Percentiles rank a stretch among this genome's conserved stretches.
Evolutionary conservation across 2,888 invertebrate species (phyloP).

Genomic region (Hyposoter dolosus): DNA sequence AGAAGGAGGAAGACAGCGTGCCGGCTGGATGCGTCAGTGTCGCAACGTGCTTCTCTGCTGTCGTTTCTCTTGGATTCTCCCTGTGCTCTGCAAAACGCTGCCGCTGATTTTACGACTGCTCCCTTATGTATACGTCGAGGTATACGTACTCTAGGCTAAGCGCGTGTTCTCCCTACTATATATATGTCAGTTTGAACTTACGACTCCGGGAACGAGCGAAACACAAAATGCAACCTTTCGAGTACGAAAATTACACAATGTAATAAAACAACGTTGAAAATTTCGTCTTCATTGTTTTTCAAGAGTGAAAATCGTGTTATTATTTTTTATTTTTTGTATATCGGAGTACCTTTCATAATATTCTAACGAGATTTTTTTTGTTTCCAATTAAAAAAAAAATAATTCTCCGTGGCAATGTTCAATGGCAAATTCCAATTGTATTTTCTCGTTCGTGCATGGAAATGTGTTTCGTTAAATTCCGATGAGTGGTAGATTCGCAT

Average conservation of each 20-base stretch:
- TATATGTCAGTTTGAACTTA: slow-evolving; percentile 3
- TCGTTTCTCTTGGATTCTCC: slow-evolving; percentile 40
- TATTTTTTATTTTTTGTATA: not conserved
- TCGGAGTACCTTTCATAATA: not conserved
- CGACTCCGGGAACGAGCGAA: slow-evolving; percentile 21
- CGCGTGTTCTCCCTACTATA: slow-evolving; percentile 1
- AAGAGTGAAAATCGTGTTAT: not conserved
- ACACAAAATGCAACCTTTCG: not conserved
- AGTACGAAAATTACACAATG: not conserved
- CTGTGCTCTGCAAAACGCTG: slow-evolving; percentile 21
- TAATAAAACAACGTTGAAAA: not conserved
- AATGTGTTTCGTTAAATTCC: not conserved
- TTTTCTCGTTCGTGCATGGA: not conserved
- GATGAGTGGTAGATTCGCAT: not conserved
- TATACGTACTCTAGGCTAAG: not conserved
- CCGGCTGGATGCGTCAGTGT: slow-evolving; percentile 72
- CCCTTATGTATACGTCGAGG: slow-evolving; percentile 10
- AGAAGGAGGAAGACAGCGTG: slow-evolving; percentile 51
- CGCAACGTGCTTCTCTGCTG: slow-evolving; percentile 67
- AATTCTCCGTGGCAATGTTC: too few species aligned
- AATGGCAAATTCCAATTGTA: not conserved
- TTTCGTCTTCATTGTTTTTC: not conserved
- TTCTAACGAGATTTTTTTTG: not conserved
- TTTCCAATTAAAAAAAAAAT: not conserved
- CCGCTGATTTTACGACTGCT: slow-evolving; percentile 45